phyloP scores from a whole-genome alignment of 2,797 vertebrate species.

The Protonibea diacanthus region DNA sequence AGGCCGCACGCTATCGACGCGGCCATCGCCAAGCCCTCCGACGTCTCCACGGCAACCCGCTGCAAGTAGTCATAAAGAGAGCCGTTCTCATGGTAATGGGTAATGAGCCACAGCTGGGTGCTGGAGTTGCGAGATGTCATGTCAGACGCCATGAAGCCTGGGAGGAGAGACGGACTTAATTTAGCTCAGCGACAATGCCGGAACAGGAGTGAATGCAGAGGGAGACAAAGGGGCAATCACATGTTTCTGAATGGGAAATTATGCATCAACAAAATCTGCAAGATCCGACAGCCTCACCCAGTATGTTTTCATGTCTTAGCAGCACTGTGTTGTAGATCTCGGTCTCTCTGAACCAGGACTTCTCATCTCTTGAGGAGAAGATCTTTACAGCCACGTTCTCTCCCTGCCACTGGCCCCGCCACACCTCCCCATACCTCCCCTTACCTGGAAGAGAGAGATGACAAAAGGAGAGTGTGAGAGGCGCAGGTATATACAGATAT shows the following conservation, averaged over 20 bases:
- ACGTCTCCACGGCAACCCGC: constrained; percentile 85
- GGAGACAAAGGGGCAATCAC: no score
- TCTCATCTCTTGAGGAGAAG: constrained; percentile 90
- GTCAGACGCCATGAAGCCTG: constrained; percentile 90
- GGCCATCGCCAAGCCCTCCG: constrained; percentile 87
- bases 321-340: constrained; percentile 91
- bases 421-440: constrained; percentile 89
- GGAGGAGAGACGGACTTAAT: not conserved
- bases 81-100: constrained; percentile 89
- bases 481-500: not conserved
- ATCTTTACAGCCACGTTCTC: constrained; percentile 90
- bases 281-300: constrained; percentile 77
- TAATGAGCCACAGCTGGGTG: constrained; percentile 91
- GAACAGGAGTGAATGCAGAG: no score
- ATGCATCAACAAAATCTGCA: not conserved
- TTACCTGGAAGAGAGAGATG: constrained; percentile 76
- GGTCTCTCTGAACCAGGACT: constrained; percentile 90
- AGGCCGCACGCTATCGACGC: constrained; percentile 85
- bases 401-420: constrained; percentile 90
- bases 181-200: no score
- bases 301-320: constrained; percentile 88
- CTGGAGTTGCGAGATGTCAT: constrained; percentile 91
- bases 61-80: constrained; percentile 90
- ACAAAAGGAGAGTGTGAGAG: not conserved
- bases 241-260: not conserved